Evolutionary conservation across 2,113 vertebrate genomes (phyloP).

Genomic region (Lepisosteus oculatus): DNA sequence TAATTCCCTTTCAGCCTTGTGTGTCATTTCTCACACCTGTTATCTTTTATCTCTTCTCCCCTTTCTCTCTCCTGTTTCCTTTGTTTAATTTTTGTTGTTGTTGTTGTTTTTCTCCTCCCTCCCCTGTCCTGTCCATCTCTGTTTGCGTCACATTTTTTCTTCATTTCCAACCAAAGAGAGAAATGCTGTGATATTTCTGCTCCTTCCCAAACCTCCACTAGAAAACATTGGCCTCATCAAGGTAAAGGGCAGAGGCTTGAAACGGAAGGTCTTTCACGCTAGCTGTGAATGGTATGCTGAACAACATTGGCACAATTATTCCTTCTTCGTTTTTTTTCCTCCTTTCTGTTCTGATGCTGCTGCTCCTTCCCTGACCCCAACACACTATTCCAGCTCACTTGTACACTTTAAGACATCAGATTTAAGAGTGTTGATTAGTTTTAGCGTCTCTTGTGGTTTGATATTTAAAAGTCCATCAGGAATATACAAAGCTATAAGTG

Average conservation of each 20-base stretch:
- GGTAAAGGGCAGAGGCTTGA: slow-evolving; percentile 85
- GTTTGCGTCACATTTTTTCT: slow-evolving; percentile 61
- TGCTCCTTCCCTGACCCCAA: slow-evolving; percentile 15
- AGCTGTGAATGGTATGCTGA: slow-evolving; percentile 80
- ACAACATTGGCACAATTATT: slow-evolving; percentile 31
- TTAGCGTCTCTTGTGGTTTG: slow-evolving; percentile 23
- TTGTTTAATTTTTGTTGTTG: slow-evolving; percentile 10
- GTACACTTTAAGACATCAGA: slow-evolving; percentile 18
- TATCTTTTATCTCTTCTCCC: slow-evolving; percentile 15
- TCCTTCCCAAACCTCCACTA: slow-evolving; percentile 86
- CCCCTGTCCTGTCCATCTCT: slow-evolving; percentile 53
- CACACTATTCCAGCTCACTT: slow-evolving; percentile 9
- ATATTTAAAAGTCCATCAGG: slow-evolving; percentile 22
- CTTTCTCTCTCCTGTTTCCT: slow-evolving; percentile 12
- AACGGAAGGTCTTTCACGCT: slow-evolving; percentile 82
- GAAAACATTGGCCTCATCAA: slow-evolving; percentile 86
- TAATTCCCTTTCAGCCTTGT: slow-evolving; percentile 64
- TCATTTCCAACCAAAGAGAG: slow-evolving; percentile 75
- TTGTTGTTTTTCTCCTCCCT: slow-evolving; percentile 58
- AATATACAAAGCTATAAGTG: background rate
- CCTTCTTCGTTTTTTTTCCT: slow-evolving; percentile 2
- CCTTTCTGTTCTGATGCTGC: slow-evolving; percentile 20
- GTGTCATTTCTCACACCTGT: slow-evolving; percentile 67
- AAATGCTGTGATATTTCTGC: slow-evolving; percentile 83
- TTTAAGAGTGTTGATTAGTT: slow-evolving; percentile 39